phyloP scores from a whole-genome alignment of 2,797 vertebrate genomes.

The Gouania willdenowi region DNA sequence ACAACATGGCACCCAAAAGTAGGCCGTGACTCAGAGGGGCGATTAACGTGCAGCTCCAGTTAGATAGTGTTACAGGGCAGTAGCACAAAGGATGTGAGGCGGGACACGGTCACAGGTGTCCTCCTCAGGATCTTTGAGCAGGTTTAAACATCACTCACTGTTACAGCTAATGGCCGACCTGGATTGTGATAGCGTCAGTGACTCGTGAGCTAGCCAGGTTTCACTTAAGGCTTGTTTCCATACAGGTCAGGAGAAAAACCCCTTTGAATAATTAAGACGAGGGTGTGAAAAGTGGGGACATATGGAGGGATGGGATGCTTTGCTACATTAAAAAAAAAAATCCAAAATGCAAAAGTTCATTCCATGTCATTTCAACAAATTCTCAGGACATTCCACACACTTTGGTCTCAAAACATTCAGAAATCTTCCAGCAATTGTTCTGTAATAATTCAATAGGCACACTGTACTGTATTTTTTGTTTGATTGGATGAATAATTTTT shows the following conservation, averaged over 20 bases:
- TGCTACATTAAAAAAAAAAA: too few relatives aligned
- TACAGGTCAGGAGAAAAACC: conserved; percentile 11
- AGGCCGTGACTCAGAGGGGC: conserved; percentile 36
- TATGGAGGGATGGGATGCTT: too few relatives aligned
- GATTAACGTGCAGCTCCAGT: conserved; percentile 27
- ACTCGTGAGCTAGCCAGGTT: conserved; percentile 11
- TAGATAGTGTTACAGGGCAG: conserved; percentile 22
- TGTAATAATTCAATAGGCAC: too few relatives aligned
- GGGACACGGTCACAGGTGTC: not conserved
- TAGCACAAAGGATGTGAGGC: not conserved
- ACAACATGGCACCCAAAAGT: conserved; percentile 24
- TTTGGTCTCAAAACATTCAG: too few relatives aligned
- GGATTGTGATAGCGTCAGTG: conserved; percentile 17
- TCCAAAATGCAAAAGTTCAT: too few relatives aligned
- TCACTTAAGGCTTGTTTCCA: conserved; percentile 2
- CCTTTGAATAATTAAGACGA: conserved; percentile 27
- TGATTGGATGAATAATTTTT: too few relatives aligned
- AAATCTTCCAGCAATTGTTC: too few relatives aligned
- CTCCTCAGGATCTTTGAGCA: conserved; percentile 3
- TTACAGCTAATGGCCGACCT: conserved; percentile 20
- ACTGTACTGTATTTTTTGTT: too few relatives aligned
- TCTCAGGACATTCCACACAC: too few relatives aligned
- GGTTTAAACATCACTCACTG: conserved; percentile 1
- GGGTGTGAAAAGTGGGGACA: not conserved
- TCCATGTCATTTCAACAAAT: too few relatives aligned